Evolutionary conservation across 92 coral and sea anemone species (phyloP).

Genomic region (Porites evermanni): DNA sequence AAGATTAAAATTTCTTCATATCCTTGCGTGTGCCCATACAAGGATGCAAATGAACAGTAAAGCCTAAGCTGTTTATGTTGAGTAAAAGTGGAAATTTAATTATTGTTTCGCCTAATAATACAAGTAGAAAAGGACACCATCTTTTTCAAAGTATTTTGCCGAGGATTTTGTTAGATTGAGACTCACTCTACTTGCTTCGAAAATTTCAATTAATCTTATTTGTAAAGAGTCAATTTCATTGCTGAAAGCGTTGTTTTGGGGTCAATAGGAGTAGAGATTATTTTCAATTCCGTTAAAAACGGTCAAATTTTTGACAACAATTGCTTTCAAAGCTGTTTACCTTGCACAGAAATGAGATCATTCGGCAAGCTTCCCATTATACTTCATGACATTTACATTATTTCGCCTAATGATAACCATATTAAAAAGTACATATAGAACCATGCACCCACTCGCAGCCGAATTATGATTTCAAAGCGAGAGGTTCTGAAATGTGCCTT

Average conservation of each 20-base stretch:
- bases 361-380: neutral
- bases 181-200: neutral
- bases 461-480: no score
- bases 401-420: neutral
- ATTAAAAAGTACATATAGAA: neutral
- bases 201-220: neutral
- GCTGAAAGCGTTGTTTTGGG: slow-evolving; percentile 1
- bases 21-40: neutral
- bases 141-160: neutral
- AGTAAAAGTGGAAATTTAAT: neutral
- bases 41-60: neutral
- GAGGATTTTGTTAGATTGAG: neutral
- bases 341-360: slow-evolving; percentile 10
- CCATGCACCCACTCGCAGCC: neutral
- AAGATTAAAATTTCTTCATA: neutral
- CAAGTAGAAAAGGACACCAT: neutral
- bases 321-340: slow-evolving; percentile 12
- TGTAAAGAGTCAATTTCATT: neutral
- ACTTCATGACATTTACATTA: slow-evolving; percentile 12
- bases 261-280: neutral
- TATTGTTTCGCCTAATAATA: neutral
- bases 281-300: slow-evolving; percentile 15
- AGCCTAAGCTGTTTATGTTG: neutral
- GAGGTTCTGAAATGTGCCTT: no score
- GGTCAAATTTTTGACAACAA: slow-evolving; percentile 6